Percentiles rank a stretch among this genome's conserved stretches.
These are phyloP conservation scores for Quadroppia sp. DNA, from an alignment of 2,888 invertebrate species.

Conservation along the genomic window DNA sequence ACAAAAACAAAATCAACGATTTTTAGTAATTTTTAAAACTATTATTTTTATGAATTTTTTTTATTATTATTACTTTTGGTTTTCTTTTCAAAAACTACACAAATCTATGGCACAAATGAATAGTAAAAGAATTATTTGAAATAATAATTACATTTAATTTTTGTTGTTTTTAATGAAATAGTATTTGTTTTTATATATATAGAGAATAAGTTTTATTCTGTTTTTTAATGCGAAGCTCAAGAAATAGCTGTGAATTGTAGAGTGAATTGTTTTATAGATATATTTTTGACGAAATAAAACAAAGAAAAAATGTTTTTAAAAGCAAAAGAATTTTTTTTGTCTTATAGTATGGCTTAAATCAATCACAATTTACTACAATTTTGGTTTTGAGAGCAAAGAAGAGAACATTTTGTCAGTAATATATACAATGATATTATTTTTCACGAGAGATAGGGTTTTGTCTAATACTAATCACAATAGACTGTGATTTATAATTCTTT, in stretches of 20 bases:
- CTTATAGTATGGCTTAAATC: not conserved
- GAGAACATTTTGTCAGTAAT: not conserved
- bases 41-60: no score
- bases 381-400: not conserved
- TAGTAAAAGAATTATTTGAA: not conserved
- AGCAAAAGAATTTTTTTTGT: not conserved
- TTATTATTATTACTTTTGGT: no score
- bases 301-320: no score
- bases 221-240: constrained; percentile 9
- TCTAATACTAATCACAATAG: not conserved
- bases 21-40: no score
- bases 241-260: not conserved
- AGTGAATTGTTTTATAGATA: no score
- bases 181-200: not conserved
- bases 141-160: not conserved
- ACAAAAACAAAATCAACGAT: no score
- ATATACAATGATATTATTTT: not conserved
- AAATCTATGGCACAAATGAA: constrained; percentile 21
- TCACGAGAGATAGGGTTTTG: not conserved
- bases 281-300: no score
- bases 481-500: constrained; percentile 8
- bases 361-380: constrained; percentile 1
- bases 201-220: not conserved
- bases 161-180: no score
- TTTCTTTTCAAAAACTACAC: constrained; percentile 10